Base-by-base conservation (phyloP, 2,888 invertebrate genomes). In the Vanessa cardui region DNA sequence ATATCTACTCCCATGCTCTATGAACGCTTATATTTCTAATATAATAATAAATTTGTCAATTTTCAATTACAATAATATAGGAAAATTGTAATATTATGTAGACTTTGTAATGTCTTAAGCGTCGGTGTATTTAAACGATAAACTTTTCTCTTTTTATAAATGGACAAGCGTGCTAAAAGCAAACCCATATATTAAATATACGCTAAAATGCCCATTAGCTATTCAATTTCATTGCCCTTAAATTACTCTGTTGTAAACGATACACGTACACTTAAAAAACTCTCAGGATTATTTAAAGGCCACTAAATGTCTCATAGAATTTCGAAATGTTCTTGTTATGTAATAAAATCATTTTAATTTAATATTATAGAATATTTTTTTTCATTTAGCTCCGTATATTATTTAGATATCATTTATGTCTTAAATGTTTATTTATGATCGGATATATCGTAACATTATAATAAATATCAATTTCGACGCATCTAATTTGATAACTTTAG, bases 401-500 rank as follows among this genome's bases (percentile, higher is more conserved):
- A 64, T 67, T 67, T 60, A 45, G 39, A 64, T 62, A 59, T 62
- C 58, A 70, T 68, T 64, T 61, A 26, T 62, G 61, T 49, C 62
- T 62, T n/a, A 49, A 60, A 47, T 31, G n/a, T 39, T 46, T 54
- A 46, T 62, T 50, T 58, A 64, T 66, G 60, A 56, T 54, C 47
- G 54, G 45, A 33, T 33, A 33, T 18, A 21, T 45, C 50, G 62
- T 66, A 62, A 66, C 66, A 58, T 31, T 50, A 33, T 20, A 39
- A 63, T 63, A 59, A 52, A 58, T 69, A 70, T 70, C 61, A 58
- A 70, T 67, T 70, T 70, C 70, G 59, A 62, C 31, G 52, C 65
- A 49, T 59, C 44, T 59, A 65, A 64, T 62, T 58, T 68, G 61
- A 66, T 66, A 66, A 49, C 61, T 56, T 46, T 21, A 45, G 58